phyloP scores from a whole-genome alignment of 1,140 invertebrate species.

The Pantala flavescens region DNA sequence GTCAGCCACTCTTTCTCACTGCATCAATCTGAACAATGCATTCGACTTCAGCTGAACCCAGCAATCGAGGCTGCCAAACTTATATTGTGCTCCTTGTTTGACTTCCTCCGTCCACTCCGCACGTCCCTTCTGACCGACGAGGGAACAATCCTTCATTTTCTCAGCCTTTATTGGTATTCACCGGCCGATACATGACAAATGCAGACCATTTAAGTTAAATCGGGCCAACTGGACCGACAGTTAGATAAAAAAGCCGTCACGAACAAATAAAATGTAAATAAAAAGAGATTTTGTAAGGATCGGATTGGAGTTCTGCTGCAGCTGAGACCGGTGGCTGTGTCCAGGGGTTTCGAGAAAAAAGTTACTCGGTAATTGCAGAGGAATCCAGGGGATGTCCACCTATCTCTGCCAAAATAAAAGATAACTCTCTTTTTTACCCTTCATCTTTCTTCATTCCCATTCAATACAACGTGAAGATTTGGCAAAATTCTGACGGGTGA shows the following conservation, averaged over 20 bases:
- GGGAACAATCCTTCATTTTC: slow-evolving; percentile 1
- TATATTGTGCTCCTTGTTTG: not conserved
- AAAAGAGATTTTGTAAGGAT: not conserved
- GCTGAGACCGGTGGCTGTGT: not conserved
- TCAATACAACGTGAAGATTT: too few relatives aligned
- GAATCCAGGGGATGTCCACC: not conserved
- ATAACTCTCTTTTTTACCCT: too few relatives aligned
- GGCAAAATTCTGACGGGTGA: too few relatives aligned
- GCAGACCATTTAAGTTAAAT: not conserved
- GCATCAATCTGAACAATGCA: not conserved
- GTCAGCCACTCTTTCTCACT: too few relatives aligned
- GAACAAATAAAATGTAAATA: not conserved
- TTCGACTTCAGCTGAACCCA: not conserved
- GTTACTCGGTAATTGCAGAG: not conserved
- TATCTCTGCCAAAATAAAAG: not conserved
- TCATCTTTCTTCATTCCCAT: too few relatives aligned
- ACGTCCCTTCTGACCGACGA: not conserved
- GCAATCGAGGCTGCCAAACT: not conserved
- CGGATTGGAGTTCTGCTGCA: not conserved
- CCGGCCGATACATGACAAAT: not conserved
- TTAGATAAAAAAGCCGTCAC: not conserved
- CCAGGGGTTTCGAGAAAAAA: not conserved
- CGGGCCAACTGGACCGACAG: not conserved
- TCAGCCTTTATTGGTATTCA: not conserved
- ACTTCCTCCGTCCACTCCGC: not conserved